Conservation (phyloP, 2,888 invertebrate species). For the Punctoribates punctum region DNA sequence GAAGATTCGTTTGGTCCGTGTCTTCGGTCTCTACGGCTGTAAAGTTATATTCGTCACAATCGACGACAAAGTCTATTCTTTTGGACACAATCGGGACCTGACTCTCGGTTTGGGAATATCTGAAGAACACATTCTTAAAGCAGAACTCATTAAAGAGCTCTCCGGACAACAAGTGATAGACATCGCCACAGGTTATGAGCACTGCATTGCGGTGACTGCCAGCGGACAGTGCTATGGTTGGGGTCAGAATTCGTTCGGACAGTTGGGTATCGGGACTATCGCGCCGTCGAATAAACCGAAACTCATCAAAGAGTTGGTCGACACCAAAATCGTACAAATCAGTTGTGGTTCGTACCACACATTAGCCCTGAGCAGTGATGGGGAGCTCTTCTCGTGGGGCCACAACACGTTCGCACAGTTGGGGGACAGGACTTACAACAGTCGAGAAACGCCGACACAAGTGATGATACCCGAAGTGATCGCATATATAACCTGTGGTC, state of each 20-base stretch:
- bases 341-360: neutral
- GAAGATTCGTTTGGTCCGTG: no score
- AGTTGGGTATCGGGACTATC: conserved; percentile 18
- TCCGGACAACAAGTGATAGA: neutral
- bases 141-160: neutral
- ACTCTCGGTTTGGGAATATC: no score
- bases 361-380: neutral
- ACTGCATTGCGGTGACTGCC: neutral
- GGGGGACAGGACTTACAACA: neutral
- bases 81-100: no score
- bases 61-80: no score
- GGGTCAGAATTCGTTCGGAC: conserved; percentile 29
- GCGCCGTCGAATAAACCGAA: neutral
- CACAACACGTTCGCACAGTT: neutral
- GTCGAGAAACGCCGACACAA: neutral
- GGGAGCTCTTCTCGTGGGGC: neutral
- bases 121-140: no score
- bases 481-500: neutral
- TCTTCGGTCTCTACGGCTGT: no score
- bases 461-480: neutral
- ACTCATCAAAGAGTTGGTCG: neutral
- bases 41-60: no score
- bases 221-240: conserved; percentile 9
- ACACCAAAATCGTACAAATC: neutral
- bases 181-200: neutral